phyloP scores from a whole-genome alignment of 2,113 vertebrate species.

The Holacanthus passer region DNA sequence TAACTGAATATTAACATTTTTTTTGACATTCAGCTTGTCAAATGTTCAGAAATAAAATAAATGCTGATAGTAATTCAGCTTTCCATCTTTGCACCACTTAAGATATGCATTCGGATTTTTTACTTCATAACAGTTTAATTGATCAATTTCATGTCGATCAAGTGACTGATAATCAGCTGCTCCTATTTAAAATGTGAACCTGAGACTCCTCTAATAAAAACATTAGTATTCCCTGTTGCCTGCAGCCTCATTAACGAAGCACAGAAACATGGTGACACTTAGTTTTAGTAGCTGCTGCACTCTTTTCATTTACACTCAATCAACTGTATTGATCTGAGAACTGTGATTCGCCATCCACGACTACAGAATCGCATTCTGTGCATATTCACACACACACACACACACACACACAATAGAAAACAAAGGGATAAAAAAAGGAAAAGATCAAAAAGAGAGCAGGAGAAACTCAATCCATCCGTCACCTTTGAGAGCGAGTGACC shows the following conservation, averaged over 20 bases:
- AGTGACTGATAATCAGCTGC: neutral
- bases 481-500: constrained; percentile 67
- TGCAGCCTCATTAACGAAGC: constrained; percentile 52
- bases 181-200: neutral
- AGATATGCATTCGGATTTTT: neutral
- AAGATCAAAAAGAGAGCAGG: constrained; percentile 39
- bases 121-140: neutral
- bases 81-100: neutral
- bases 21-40: too few species aligned
- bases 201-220: constrained; percentile 25
- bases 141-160: neutral
- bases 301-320: constrained; percentile 76
- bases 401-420: neutral
- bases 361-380: constrained; percentile 13
- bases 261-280: constrained; percentile 37
- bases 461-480: constrained; percentile 68
- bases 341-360: constrained; percentile 25
- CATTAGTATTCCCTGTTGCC: constrained; percentile 37
- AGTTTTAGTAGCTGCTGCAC: constrained; percentile 49
- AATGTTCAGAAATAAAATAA: too few species aligned
- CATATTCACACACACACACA: constrained; percentile 21
- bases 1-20: too few species aligned
- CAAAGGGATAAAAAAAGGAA: constrained; percentile 11
- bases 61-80: neutral
- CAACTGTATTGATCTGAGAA: constrained; percentile 65